Conservation (phyloP, 2,797 vertebrate genomes). For the Cyclopterus lumpus region DNA sequence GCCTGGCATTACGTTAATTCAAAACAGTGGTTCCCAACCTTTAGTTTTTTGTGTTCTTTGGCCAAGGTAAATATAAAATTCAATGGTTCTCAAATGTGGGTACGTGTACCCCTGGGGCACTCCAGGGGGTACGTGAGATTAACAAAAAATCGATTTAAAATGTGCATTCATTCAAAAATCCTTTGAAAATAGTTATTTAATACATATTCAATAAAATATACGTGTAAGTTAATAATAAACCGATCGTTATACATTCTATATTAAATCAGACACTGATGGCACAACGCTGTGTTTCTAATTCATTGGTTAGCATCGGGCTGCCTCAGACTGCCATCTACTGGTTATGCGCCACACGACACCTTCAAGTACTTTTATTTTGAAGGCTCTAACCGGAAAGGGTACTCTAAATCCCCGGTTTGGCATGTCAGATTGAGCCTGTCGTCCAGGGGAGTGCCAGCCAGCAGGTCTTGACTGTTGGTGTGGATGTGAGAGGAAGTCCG, state of each 20-base stretch:
- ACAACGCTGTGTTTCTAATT: not conserved
- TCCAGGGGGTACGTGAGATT: too few species aligned
- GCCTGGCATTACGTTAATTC: not conserved
- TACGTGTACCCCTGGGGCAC: too few species aligned
- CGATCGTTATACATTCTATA: too few species aligned
- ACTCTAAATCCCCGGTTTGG: accelerated
- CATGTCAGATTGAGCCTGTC: conserved; percentile 33
- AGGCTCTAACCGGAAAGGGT: conserved; percentile 35
- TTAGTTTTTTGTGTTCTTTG: not conserved
- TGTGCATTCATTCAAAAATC: too few species aligned
- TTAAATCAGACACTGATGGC: too few species aligned
- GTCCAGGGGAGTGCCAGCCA: conserved; percentile 31
- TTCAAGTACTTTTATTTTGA: conserved; percentile 57
- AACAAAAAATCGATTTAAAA: too few species aligned
- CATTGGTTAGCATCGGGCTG: not conserved
- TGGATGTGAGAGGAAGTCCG: conserved; percentile 58
- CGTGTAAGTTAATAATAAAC: too few species aligned
- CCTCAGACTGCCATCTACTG: not conserved
- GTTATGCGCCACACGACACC: not conserved
- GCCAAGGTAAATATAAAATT: not conserved
- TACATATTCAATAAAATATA: too few species aligned
- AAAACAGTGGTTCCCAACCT: not conserved
- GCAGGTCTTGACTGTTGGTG: conserved; percentile 33
- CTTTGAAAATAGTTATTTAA: too few species aligned
- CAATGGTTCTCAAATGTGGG: too few species aligned